A percentile compares a stretch with the other conserved stretches of the same genome.
phyloP scores from a whole-genome alignment of 2,888 invertebrate genomes.

The Salpingus planirostris region DNA sequence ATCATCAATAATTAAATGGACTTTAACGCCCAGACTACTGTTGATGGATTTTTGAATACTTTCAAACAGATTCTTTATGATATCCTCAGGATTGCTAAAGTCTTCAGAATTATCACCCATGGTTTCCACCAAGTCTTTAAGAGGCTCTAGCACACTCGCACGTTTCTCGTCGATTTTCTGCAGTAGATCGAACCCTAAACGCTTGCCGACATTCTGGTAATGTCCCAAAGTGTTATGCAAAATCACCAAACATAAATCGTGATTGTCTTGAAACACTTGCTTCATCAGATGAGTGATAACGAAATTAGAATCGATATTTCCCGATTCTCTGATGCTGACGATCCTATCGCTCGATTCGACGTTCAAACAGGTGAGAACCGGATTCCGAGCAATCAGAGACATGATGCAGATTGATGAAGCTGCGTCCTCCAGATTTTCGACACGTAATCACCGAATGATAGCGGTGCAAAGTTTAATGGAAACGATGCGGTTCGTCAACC shows the following conservation, averaged over 20 bases:
- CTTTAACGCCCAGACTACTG: conserved; percentile 3
- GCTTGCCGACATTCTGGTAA: conserved; percentile 65
- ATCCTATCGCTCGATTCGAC: conserved; percentile 53
- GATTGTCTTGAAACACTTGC: conserved; percentile 54
- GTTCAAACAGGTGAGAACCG: conserved; percentile 44
- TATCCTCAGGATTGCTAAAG: conserved; percentile 30
- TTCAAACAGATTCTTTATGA: conserved; percentile 45
- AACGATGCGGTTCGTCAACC: too few relatives aligned
- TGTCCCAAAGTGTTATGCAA: conserved; percentile 64
- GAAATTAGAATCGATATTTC: conserved; percentile 64
- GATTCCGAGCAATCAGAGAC: too few relatives aligned
- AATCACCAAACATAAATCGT: conserved; percentile 53
- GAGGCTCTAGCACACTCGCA: conserved; percentile 46
- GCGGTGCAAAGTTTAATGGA: too few relatives aligned
- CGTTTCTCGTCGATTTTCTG: conserved; percentile 42
- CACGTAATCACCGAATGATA: too few relatives aligned
- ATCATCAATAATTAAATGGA: conserved; percentile 59
- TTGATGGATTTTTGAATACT: conserved; percentile 23
- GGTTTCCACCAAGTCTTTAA: conserved; percentile 42
- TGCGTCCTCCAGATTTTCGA: too few relatives aligned
- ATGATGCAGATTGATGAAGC: too few relatives aligned
- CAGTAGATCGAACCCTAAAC: conserved; percentile 62
- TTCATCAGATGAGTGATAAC: conserved; percentile 59
- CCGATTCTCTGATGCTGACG: conserved; percentile 60
- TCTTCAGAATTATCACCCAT: conserved; percentile 30